Conservation (phyloP, 2,888 invertebrate genomes). For the Arrhopalites spinosus region DNA sequence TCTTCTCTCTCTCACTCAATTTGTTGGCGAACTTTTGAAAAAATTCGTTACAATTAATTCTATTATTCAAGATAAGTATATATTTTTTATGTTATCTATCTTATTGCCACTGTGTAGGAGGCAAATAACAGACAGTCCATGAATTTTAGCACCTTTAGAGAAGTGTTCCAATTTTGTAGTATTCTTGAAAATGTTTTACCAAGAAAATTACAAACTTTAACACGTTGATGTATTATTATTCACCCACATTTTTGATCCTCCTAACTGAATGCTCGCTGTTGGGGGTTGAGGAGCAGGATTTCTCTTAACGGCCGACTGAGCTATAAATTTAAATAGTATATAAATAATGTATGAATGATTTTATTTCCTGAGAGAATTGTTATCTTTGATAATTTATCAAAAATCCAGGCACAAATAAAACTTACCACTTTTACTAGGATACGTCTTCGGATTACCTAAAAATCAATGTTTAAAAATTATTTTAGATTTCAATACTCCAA, state of each 20-base stretch:
- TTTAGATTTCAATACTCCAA: too few species aligned
- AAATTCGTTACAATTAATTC: background rate
- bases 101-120: background rate
- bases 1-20: too few species aligned
- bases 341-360: constrained; percentile 27
- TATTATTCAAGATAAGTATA: background rate
- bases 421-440: constrained; percentile 70
- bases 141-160: constrained; percentile 5
- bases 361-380: background rate
- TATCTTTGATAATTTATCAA: background rate
- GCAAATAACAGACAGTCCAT: constrained; percentile 7
- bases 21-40: too few species aligned
- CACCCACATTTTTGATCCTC: constrained; percentile 65
- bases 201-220: constrained; percentile 52
- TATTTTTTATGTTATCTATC: too few species aligned
- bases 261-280: constrained; percentile 61
- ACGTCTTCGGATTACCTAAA: constrained; percentile 70
- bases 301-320: constrained; percentile 60
- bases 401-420: background rate
- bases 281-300: constrained; percentile 70
- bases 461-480: too few species aligned
- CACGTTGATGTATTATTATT: constrained; percentile 63
- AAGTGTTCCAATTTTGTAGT: background rate
- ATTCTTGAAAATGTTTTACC: background rate
- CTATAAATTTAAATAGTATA: constrained; percentile 40